Percentiles rank a stretch among this genome's conserved stretches.
Evolutionary conservation across 2,888 invertebrate genomes (phyloP).

Genomic region (Eustalomyia histrio): DNA sequence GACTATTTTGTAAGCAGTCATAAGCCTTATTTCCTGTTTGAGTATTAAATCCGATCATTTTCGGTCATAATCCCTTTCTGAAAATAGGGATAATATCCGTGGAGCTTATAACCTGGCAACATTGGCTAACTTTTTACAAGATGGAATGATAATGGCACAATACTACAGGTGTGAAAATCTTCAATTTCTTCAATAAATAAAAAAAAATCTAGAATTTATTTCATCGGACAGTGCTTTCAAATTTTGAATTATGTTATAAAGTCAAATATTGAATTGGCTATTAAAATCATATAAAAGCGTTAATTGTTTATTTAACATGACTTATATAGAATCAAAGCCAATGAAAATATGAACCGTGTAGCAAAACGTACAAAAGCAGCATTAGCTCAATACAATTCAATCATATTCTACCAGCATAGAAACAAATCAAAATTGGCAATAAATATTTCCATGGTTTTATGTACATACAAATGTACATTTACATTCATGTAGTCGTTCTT

Average conservation of each 20-base stretch:
- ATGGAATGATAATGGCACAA: too few relatives aligned
- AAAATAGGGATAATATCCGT: too few relatives aligned
- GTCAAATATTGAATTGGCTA: background rate
- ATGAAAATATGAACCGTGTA: background rate
- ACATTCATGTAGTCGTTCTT: background rate
- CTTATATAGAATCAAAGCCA: background rate
- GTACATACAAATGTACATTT: background rate
- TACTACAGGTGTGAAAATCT: too few relatives aligned
- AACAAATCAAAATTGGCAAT: background rate
- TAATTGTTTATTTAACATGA: background rate
- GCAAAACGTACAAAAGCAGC: background rate
- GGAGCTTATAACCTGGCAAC: too few relatives aligned
- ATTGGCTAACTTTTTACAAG: too few relatives aligned
- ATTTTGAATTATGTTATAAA: background rate
- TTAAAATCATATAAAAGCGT: background rate
- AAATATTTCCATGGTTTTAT: background rate
- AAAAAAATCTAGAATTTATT: too few relatives aligned
- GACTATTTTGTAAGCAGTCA: too few relatives aligned
- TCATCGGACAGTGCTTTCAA: background rate
- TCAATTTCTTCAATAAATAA: too few relatives aligned
- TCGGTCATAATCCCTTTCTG: too few relatives aligned
- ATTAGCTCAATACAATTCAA: background rate
- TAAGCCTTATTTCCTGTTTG: too few relatives aligned
- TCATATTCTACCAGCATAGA: background rate
- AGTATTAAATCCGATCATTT: too few relatives aligned